Base-by-base conservation (phyloP, 2,797 vertebrate genomes). In the Vultur gryphus region DNA sequence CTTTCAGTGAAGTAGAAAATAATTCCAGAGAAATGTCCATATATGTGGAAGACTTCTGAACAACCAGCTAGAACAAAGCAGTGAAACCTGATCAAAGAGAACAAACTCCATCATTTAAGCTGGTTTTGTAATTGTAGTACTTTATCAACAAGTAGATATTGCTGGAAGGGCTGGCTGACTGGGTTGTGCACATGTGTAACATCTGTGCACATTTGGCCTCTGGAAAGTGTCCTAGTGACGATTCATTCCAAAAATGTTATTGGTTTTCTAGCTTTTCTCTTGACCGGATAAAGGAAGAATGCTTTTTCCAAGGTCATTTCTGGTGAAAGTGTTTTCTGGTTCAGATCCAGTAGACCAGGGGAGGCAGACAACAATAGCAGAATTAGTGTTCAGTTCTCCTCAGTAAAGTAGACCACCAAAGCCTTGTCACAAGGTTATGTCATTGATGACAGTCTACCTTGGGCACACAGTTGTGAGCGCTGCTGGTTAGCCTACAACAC, bases 161-260 rank as follows among this genome's bases (percentile, higher is more conserved):
- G 65, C 93, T 95, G 86, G 86, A 87, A 93, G 67, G 67, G 67
- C 67, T 87, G 84, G 44, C 77, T 83, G 64, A 66, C 64, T 80
- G 81, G 67, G 44, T 31, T 67, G 29, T 93, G 89, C 95, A 97
- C 96, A 95, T 95, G 97, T 93, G 37, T 16, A 57, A 93, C 95
- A 96, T 94, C 95, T 96, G 95, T 48, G 23, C 55, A 57, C 71
- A 57, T 87, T 33, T 83, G 81, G 78, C 84, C 67, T 84, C 81
- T 92, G 93, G 90, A 90, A 93, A 90, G 57, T 77, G 65, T 95
- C 75, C 92, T 93, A 76, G 67, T 71, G 78, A 78, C 65, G 19
- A 67, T 17, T 90, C 75, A 58, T 93, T 96, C 94, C 82, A 95
- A 66, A 93, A 84, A 48, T 54, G 26, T 71, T 64, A 21, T 37